phyloP scores from a whole-genome alignment of 2,888 invertebrate genomes.

The Agonopterix alstromeriana region DNA sequence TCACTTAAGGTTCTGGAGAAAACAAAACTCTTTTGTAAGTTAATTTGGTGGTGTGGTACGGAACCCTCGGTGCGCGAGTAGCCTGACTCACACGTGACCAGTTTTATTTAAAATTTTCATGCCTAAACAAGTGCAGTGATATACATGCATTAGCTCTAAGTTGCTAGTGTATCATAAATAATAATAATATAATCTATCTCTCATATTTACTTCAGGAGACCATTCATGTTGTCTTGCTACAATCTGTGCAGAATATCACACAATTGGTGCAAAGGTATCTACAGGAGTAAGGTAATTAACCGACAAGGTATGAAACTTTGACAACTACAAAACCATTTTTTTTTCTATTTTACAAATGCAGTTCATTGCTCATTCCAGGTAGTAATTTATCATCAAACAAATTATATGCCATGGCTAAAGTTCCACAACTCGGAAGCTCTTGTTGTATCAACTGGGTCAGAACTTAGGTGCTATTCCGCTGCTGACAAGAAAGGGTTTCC shows the following conservation, averaged over 20 bases:
- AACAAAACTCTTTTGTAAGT: too few relatives aligned
- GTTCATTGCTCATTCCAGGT: slow-evolving; percentile 30
- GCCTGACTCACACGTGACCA: too few relatives aligned
- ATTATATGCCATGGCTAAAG: slow-evolving; percentile 64
- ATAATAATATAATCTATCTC: too few relatives aligned
- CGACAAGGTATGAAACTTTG: neutral
- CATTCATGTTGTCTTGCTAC: slow-evolving; percentile 28
- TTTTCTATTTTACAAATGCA: neutral
- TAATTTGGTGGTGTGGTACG: too few relatives aligned
- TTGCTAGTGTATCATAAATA: too few relatives aligned
- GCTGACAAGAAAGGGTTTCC: slow-evolving; percentile 35
- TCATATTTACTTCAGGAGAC: slow-evolving; percentile 15
- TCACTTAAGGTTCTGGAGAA: too few relatives aligned
- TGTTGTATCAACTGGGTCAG: slow-evolving; percentile 44
- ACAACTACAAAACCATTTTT: neutral
- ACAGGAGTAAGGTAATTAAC: slow-evolving; percentile 30
- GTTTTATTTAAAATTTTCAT: too few relatives aligned
- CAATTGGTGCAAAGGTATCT: slow-evolving; percentile 59
- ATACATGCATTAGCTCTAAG: too few relatives aligned
- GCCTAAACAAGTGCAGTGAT: too few relatives aligned
- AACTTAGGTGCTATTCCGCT: slow-evolving; percentile 36
- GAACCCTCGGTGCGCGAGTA: too few relatives aligned
- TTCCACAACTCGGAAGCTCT: slow-evolving; percentile 38
- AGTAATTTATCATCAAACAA: slow-evolving; percentile 37
- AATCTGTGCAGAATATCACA: slow-evolving; percentile 46